Percentiles rank a stretch among this genome's conserved stretches.
These are phyloP conservation scores for Cyanocitta stelleri DNA, from an alignment of 2,113 vertebrate genomes.

Conservation along the genomic window DNA sequence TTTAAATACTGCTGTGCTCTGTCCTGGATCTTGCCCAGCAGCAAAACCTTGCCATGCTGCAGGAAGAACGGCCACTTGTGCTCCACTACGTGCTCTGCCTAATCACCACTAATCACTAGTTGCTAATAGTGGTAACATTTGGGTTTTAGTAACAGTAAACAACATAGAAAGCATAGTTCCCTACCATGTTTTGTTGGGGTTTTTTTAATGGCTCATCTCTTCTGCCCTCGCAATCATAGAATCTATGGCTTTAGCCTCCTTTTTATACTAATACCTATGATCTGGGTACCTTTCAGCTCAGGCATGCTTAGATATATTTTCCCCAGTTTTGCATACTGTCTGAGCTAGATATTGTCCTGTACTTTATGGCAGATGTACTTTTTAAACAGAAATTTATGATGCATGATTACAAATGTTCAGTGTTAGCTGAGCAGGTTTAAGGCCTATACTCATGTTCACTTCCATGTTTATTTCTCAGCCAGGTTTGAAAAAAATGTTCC, in stretches of 20 bases:
- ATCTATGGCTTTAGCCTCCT: neutral
- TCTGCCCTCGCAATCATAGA: neutral
- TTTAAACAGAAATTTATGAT: neutral
- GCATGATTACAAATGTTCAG: neutral
- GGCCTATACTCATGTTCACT: neutral
- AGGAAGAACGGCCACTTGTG: neutral
- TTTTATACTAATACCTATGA: neutral
- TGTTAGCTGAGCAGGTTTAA: neutral
- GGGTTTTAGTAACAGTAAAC: neutral
- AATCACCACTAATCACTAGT: neutral
- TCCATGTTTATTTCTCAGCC: neutral
- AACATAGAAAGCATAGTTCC: neutral
- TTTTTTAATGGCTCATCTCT: neutral
- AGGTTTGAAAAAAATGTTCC: neutral
- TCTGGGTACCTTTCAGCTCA: neutral
- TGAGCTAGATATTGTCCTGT: neutral
- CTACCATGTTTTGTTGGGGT: accelerated
- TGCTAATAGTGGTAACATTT: neutral
- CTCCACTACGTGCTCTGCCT: neutral
- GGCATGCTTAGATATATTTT: neutral
- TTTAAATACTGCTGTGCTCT: neutral
- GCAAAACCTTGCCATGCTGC: neutral
- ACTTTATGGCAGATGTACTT: neutral
- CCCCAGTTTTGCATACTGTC: neutral
- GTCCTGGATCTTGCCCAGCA: neutral